phyloP scores from a whole-genome alignment of 2,888 invertebrate species.

The Acronicta aceris region DNA sequence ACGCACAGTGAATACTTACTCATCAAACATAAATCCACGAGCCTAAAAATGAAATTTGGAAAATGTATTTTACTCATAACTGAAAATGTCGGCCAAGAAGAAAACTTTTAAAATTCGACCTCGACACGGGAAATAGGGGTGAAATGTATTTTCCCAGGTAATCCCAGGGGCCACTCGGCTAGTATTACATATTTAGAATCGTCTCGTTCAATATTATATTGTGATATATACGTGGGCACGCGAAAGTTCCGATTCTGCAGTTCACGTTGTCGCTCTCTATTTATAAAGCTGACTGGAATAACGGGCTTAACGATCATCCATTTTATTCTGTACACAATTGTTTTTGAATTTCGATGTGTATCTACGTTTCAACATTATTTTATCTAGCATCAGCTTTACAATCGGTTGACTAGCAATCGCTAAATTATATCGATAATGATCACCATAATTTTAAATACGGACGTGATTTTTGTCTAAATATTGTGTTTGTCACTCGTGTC shows the following conservation, averaged over 20 bases:
- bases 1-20: conserved; percentile 49
- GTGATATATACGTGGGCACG: conserved; percentile 33
- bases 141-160: conserved; percentile 54
- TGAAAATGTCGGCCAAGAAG: conserved; percentile 47
- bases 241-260: conserved; percentile 51
- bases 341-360: conserved; percentile 50
- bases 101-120: conserved; percentile 58
- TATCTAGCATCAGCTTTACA: conserved; percentile 20
- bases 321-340: conserved; percentile 57
- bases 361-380: conserved; percentile 54
- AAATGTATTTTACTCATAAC: conserved; percentile 58
- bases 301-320: conserved; percentile 65
- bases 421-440: conserved; percentile 5
- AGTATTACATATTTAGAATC: conserved; percentile 54
- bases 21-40: conserved; percentile 43
- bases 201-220: conserved; percentile 49
- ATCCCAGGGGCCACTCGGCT: conserved; percentile 49
- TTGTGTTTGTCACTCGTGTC: not conserved
- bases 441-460: not conserved
- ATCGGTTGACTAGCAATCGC: conserved; percentile 6
- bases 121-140: conserved; percentile 52
- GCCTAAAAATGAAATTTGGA: conserved; percentile 50
- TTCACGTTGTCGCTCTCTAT: conserved; percentile 62
- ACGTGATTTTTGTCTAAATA: not conserved
- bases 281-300: conserved; percentile 64